These are phyloP conservation scores for Andrena hattorfiana DNA, from an alignment of 2,888 invertebrate species.

Conservation along the genomic window DNA sequence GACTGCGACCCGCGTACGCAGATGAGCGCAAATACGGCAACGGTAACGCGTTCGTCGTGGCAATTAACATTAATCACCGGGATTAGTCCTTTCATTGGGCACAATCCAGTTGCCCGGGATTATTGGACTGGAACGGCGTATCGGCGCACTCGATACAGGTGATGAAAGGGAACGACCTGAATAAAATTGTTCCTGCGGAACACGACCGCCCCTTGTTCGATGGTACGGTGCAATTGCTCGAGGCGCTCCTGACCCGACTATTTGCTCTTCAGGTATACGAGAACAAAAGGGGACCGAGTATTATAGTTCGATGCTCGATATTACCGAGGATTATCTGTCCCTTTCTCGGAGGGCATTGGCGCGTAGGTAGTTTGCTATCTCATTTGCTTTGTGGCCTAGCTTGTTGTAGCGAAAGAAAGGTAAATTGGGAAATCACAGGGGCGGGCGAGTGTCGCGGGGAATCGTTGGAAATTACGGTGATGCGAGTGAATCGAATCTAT, in stretches of 20 bases:
- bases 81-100: slow-evolving; percentile 1
- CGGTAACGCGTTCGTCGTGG: slow-evolving; percentile 7
- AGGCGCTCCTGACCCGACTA: neutral
- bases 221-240: neutral
- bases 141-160: neutral
- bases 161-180: neutral
- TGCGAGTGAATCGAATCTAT: too few relatives aligned
- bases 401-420: neutral
- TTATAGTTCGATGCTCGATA: neutral
- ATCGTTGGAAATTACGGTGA: too few relatives aligned
- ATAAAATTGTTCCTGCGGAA: neutral
- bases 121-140: neutral
- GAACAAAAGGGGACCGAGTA: neutral
- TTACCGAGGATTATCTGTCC: slow-evolving; percentile 6
- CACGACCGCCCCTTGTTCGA: neutral
- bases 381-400: neutral
- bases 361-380: neutral
- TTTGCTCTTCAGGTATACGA: neutral
- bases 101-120: slow-evolving; percentile 1
- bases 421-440: neutral
- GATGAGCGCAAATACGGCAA: slow-evolving; percentile 10
- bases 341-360: neutral
- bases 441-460: neutral
- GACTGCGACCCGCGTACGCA: neutral
- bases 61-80: slow-evolving; percentile 8